phyloP scores from a whole-genome alignment of 1,140 invertebrate species.

The Samia ricini region DNA sequence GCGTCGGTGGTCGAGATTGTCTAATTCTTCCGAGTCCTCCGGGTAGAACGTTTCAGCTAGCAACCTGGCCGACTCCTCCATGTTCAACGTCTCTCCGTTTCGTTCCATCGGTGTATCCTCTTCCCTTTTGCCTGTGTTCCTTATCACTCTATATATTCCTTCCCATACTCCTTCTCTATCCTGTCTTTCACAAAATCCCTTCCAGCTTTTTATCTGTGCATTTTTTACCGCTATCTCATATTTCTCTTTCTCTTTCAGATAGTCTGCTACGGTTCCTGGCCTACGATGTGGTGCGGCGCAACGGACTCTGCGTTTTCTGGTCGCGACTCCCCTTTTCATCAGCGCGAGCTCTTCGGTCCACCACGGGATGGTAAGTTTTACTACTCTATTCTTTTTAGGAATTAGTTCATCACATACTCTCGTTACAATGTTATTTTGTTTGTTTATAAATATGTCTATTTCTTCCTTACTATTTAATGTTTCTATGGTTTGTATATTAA shows the following conservation, averaged over 20 bases:
- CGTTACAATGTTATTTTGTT: neutral
- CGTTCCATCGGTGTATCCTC: conserved; percentile 5
- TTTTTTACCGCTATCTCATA: conserved; percentile 10
- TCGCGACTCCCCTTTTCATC: conserved; percentile 12
- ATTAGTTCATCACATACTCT: conserved; percentile 2
- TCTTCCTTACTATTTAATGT: neutral
- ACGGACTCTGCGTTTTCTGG: conserved; percentile 13
- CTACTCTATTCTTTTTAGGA: conserved; percentile 3
- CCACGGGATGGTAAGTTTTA: conserved; percentile 17
- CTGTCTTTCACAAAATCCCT: conserved; percentile 10
- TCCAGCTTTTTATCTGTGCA: conserved; percentile 11
- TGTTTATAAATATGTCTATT: neutral
- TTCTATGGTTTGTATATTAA: neutral
- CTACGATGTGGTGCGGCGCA: conserved; percentile 15
- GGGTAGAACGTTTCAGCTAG: conserved; percentile 10
- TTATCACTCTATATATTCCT: no score
- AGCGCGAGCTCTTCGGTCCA: conserved; percentile 13
- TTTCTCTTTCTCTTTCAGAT: conserved; percentile 14
- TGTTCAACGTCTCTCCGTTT: neutral
- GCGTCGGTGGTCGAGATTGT: neutral
- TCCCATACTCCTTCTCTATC: no score
- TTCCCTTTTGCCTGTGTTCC: neutral
- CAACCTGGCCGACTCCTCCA: conserved; percentile 1
- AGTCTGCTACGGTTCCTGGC: conserved; percentile 10
- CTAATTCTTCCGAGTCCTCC: neutral